Base-by-base conservation (phyloP, 2,888 invertebrate species). In the Pediacus dermestoides region DNA sequence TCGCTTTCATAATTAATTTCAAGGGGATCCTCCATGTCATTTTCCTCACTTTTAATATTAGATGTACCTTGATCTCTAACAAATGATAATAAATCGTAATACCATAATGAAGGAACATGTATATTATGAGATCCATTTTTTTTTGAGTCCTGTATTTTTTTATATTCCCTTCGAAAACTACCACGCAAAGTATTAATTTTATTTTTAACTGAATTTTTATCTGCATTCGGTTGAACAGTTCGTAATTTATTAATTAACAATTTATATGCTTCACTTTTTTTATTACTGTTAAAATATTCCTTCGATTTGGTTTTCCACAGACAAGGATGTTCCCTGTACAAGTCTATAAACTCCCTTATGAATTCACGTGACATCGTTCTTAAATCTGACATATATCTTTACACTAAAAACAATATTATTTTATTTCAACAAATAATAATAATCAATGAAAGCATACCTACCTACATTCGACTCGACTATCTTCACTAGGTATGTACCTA, bases 41-140 rank as follows among this genome's bases (percentile, higher is more conserved):
- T n/a, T 18, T 18, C 21, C 6, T 18, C 21, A 18, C 21, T 18
- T 18, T 18, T n/a, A 18, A 18, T 18, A 18, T 18, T 26, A 12
- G 36, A 25, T 3, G 11, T 22, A 12, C 37, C 37, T 18, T 41
- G 37, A 18, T 41, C 31, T 4, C 7, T 26, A 13, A 48, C 32
- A 14, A 50, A 50, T 8, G 40, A 25, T 2, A 49, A 35, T 30
- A 47, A 36, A 27, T 53, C 46, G 33, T 41, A 53, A 32, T 53
- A 53, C 52, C 50, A 53, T 26, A 53, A 34, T 16, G 33, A 39
- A 7, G 53, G 53, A 34, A 38, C 43, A 27, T 53, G 45, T 8
- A 52, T 39, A 21, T 53, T 44, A n/a, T 39, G 46, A 1, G 33
- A 15, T 8, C 34, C 50, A 7, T 32, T 26, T 25, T 36, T 39